Percentiles rank a stretch among this genome's conserved stretches.
phyloP scores from a whole-genome alignment of 2,113 vertebrate species.

The Barnardius zonarius region DNA sequence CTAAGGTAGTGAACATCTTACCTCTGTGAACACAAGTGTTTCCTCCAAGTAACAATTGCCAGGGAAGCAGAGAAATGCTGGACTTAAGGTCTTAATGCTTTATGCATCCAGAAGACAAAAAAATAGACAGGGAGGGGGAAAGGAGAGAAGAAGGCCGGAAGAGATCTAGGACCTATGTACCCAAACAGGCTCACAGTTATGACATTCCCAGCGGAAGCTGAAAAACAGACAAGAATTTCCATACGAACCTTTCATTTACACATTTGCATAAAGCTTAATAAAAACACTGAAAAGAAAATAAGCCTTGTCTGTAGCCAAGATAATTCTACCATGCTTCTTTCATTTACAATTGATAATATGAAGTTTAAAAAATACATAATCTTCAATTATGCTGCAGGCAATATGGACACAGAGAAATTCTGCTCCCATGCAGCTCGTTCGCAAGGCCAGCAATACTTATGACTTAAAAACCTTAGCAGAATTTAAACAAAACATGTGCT shows the following conservation, averaged over 20 bases:
- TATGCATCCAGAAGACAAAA: background rate
- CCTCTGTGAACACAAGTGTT: background rate
- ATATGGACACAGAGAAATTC: constrained; percentile 22
- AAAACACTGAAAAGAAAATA: background rate
- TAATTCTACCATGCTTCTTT: background rate
- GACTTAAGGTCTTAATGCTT: background rate
- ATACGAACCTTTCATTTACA: background rate
- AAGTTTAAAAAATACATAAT: background rate
- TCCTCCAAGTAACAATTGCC: background rate
- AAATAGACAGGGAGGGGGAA: too few relatives aligned
- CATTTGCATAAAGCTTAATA: background rate
- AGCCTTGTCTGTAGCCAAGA: background rate
- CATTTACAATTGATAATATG: background rate
- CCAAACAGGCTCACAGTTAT: background rate
- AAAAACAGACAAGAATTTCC: background rate
- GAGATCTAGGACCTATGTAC: background rate
- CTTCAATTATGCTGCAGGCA: constrained; percentile 30
- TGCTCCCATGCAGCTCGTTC: constrained; percentile 25
- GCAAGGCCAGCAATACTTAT: constrained; percentile 7
- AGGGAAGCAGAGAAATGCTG: background rate
- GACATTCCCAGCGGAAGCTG: background rate
- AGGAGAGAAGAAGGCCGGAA: background rate
- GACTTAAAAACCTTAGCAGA: background rate
- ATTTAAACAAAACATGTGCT: background rate
- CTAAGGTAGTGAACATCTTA: background rate